phyloP scores from a whole-genome alignment of 2,888 invertebrate species.

The Watsonalla binaria region DNA sequence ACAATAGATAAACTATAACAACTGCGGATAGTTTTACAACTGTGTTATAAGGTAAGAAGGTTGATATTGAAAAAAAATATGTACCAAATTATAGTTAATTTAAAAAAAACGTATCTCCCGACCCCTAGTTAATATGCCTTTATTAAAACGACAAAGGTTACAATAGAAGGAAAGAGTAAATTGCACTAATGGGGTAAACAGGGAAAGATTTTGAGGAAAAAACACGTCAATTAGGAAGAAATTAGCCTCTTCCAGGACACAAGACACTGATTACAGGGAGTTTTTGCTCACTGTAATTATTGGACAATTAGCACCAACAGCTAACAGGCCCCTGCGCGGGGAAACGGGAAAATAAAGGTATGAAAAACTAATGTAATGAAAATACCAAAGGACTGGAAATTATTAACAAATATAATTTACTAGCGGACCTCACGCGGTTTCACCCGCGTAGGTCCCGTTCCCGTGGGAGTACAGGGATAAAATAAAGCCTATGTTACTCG shows the following conservation, averaged over 20 bases:
- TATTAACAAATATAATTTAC: too few relatives aligned
- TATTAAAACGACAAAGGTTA: neutral
- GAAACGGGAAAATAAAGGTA: neutral
- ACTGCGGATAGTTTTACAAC: too few relatives aligned
- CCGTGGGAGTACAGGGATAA: too few relatives aligned
- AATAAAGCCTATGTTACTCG: too few relatives aligned
- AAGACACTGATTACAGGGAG: slow-evolving; percentile 36
- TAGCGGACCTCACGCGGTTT: too few relatives aligned
- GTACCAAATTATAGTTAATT: too few relatives aligned
- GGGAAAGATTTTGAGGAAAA: slow-evolving; percentile 14
- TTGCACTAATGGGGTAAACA: neutral
- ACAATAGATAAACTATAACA: too few relatives aligned
- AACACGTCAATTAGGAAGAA: slow-evolving; percentile 37
- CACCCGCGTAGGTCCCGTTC: too few relatives aligned
- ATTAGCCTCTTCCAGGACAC: slow-evolving; percentile 26
- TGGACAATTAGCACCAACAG: slow-evolving; percentile 20
- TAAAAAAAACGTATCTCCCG: too few relatives aligned
- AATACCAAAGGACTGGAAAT: neutral
- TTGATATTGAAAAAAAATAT: too few relatives aligned
- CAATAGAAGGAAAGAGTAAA: neutral
- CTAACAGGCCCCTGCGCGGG: neutral
- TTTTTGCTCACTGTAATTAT: slow-evolving; percentile 23
- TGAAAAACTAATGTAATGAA: neutral
- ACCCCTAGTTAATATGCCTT: neutral
- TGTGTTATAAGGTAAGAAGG: too few relatives aligned